These are phyloP conservation scores for Serranus cabrilla DNA, from an alignment of 2,797 vertebrate species.

Conservation along the genomic window DNA sequence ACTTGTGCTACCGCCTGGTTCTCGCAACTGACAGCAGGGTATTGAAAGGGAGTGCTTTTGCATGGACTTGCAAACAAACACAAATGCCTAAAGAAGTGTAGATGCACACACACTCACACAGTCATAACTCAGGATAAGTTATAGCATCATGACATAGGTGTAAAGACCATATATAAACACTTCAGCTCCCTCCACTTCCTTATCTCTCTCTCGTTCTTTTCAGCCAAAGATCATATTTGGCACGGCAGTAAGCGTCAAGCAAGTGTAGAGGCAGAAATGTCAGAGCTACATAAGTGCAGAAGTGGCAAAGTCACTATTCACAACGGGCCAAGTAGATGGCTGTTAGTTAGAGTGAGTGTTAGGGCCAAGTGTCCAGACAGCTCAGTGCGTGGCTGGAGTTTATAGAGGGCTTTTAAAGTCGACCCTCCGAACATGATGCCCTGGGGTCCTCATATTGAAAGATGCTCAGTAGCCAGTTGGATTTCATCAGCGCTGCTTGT, in stretches of 20 bases:
- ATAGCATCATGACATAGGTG: conserved; percentile 12
- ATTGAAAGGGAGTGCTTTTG: not conserved
- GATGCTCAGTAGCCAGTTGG: conserved; percentile 31
- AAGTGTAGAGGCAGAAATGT: conserved; percentile 17
- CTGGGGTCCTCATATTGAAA: conserved; percentile 12
- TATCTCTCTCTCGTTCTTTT: not conserved
- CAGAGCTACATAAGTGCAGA: conserved; percentile 18
- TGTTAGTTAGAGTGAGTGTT: conserved; percentile 47
- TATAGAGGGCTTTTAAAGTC: conserved; percentile 21
- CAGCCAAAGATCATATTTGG: conserved; percentile 7
- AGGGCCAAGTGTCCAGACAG: conserved; percentile 31
- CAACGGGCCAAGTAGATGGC: conserved; percentile 30
- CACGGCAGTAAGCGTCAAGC: not conserved
- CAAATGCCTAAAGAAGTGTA: not conserved
- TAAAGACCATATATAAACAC: conserved; percentile 19
- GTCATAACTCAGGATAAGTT: conserved; percentile 4
- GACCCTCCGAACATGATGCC: not conserved
- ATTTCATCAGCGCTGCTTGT: conserved; percentile 24
- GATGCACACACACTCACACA: conserved; percentile 9
- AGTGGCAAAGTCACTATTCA: conserved; percentile 32
- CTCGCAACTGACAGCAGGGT: conserved; percentile 12
- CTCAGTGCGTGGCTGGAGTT: conserved; percentile 19
- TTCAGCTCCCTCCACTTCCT: not conserved
- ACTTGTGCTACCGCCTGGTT: conserved; percentile 9
- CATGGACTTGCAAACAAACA: not conserved